A percentile compares a stretch with the other conserved stretches of the same genome.
Conservation (phyloP, 2,113 vertebrate genomes). For the Pogonocichla stellata region DNA sequence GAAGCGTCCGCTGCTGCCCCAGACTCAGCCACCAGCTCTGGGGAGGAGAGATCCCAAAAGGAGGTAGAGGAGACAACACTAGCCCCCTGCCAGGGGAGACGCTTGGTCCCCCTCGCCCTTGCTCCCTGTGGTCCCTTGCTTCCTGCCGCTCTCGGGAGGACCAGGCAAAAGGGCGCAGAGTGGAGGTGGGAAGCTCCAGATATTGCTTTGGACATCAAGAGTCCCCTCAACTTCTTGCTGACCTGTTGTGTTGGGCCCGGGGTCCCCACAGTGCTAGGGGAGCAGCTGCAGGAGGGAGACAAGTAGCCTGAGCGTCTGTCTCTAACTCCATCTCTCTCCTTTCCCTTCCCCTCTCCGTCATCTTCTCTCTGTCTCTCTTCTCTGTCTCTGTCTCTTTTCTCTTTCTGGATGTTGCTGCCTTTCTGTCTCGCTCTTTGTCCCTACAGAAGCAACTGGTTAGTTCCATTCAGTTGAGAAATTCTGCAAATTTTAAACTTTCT, state of each 20-base stretch:
- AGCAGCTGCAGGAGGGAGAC: constrained; percentile 57
- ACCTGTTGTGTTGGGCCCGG: neutral
- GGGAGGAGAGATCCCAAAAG: constrained; percentile 2
- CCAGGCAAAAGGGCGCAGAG: neutral
- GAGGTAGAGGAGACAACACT: neutral
- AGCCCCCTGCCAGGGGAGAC: neutral
- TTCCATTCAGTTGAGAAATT: constrained; percentile 62
- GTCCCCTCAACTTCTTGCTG: neutral
- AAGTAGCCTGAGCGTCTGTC: constrained; percentile 7
- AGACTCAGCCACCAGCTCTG: neutral
- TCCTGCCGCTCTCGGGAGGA: neutral
- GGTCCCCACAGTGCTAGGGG: constrained; percentile 29
- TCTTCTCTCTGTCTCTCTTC: constrained; percentile 68
- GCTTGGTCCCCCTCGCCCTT: neutral
- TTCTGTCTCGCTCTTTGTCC: constrained; percentile 57
- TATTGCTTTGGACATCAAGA: neutral
- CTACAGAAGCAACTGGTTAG: constrained; percentile 81
- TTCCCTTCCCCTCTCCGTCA: constrained; percentile 67
- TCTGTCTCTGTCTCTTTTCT: constrained; percentile 58
- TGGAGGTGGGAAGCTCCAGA: constrained; percentile 8
- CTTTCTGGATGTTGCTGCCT: constrained; percentile 57
- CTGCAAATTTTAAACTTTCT: constrained; percentile 37
- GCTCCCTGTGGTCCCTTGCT: neutral
- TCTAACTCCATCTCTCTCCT: constrained; percentile 76
- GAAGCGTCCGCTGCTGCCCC: neutral